Conservation (phyloP, 2,797 vertebrate species). For the Brachymystax lenok region DNA sequence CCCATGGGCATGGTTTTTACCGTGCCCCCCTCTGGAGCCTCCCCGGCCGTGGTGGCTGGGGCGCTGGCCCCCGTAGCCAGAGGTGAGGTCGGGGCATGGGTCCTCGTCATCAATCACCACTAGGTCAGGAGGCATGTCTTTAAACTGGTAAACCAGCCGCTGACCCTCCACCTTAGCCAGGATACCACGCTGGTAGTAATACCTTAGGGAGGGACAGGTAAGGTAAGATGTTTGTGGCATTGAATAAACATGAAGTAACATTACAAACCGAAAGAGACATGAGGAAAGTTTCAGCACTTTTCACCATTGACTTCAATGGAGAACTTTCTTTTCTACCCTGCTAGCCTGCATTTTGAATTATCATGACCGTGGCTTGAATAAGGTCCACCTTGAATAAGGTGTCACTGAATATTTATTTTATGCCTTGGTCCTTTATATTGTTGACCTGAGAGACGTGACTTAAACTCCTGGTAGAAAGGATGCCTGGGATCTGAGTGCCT, state of each 20-base stretch:
- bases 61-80: conserved; percentile 62
- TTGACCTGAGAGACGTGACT: not conserved
- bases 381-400: not conserved
- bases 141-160: conserved; percentile 89
- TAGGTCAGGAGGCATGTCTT: conserved; percentile 88
- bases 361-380: not conserved
- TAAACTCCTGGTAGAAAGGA: not conserved
- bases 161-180: conserved; percentile 90
- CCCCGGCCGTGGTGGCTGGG: conserved; percentile 63
- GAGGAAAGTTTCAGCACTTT: not conserved
- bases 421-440: not conserved
- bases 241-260: not conserved
- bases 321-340: not conserved
- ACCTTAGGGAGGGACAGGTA: conserved; percentile 63
- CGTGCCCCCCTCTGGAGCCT: conserved; percentile 57
- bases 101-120: conserved; percentile 86
- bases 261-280: not conserved
- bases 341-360: not conserved
- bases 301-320: not conserved
- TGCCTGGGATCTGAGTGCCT: not conserved
- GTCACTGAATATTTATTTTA: not conserved
- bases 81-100: conserved; percentile 52
- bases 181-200: conserved; percentile 91
- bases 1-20: conserved; percentile 49
- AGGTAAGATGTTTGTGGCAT: not conserved